A percentile compares a stretch with the other conserved stretches of the same genome.
These are phyloP conservation scores for Acanthurus tractus DNA, from an alignment of 2,797 vertebrate genomes.

Conservation along the genomic window DNA sequence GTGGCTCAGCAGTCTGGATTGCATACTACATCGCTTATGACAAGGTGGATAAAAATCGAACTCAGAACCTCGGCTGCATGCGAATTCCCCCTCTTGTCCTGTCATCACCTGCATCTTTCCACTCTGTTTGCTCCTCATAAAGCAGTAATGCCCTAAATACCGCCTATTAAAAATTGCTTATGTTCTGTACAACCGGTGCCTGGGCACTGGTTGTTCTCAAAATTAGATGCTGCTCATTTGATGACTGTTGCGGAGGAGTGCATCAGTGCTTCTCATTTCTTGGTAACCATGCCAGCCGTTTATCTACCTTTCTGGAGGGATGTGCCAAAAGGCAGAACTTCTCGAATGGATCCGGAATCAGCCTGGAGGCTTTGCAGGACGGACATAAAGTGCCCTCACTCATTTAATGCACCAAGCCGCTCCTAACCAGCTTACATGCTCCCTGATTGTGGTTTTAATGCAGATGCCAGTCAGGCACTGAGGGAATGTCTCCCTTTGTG, in stretches of 20 bases:
- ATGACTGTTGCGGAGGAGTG: conserved; percentile 56
- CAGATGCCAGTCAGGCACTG: conserved; percentile 62
- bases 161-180: conserved; percentile 19
- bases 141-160: conserved; percentile 28
- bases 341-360: conserved; percentile 26
- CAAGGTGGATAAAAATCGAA: conserved; percentile 45
- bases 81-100: conserved; percentile 28
- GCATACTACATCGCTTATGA: conserved; percentile 38
- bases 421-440: conserved; percentile 50
- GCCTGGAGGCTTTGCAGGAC: conserved; percentile 30
- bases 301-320: conserved; percentile 40
- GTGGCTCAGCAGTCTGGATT: conserved; percentile 42
- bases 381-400: conserved; percentile 43
- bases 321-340: conserved; percentile 28
- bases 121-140: conserved; percentile 10
- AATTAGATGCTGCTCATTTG: conserved; percentile 63
- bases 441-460: conserved; percentile 67
- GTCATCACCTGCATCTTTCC: conserved; percentile 15
- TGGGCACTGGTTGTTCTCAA: conserved; percentile 22
- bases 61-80: conserved; percentile 26
- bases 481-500: conserved; percentile 71
- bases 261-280: conserved; percentile 36
- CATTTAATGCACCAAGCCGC: conserved; percentile 43
- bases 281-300: conserved; percentile 50
- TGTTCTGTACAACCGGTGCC: conserved; percentile 16